These are phyloP conservation scores for Zaprionus africanus DNA, from an alignment of 1,140 invertebrate genomes.

Conservation along the genomic window DNA sequence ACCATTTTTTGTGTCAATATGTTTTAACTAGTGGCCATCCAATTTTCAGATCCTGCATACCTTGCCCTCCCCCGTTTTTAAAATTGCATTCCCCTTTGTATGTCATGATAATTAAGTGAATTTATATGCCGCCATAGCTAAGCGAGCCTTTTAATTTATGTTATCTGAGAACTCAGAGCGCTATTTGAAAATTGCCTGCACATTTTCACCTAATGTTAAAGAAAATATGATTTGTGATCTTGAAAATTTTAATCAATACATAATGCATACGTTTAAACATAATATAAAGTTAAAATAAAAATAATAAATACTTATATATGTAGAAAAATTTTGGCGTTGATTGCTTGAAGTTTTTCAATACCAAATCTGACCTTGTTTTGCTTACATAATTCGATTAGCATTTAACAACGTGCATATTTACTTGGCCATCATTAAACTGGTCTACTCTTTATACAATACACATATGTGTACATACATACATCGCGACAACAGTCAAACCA, in stretches of 20 bases:
- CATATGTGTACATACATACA: too few relatives aligned
- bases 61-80: not conserved
- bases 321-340: slow-evolving; percentile 66
- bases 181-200: slow-evolving; percentile 37
- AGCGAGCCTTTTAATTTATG: slow-evolving; percentile 25
- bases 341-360: slow-evolving; percentile 68
- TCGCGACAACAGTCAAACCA: too few relatives aligned
- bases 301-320: slow-evolving; percentile 57
- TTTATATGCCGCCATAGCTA: slow-evolving; percentile 20
- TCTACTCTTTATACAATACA: too few relatives aligned
- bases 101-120: slow-evolving; percentile 11
- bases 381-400: not conserved
- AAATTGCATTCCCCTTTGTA: slow-evolving; percentile 13
- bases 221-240: slow-evolving; percentile 80
- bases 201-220: slow-evolving; percentile 61
- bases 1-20: not conserved
- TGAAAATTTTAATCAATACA: slow-evolving; percentile 76
- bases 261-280: slow-evolving; percentile 67
- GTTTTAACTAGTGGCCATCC: slow-evolving; percentile 3
- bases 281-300: slow-evolving; percentile 74
- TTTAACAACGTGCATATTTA: not conserved
- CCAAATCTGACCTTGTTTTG: slow-evolving; percentile 12
- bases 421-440: too few relatives aligned
- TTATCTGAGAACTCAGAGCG: slow-evolving; percentile 22
- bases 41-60: not conserved